Evolutionary conservation across 2,797 vertebrate genomes (phyloP), one percentile per base, ranked within the genome.

Genomic region (Dermochelys coriacea): DNA sequence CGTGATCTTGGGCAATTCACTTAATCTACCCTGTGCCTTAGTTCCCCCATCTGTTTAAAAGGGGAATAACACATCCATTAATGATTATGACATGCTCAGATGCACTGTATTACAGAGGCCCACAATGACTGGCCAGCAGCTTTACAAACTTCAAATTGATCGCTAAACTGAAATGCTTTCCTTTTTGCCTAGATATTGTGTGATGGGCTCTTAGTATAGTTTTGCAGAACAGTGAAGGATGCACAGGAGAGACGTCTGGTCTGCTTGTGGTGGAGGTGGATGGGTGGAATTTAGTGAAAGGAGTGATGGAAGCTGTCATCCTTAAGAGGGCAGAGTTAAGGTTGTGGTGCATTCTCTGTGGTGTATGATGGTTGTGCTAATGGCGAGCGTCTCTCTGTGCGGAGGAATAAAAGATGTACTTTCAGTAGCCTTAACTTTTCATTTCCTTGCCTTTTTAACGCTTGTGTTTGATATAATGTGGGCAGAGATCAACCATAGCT

Each of bases 21-120:
- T 92, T 31, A 4, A 51, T 23, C 37, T 78, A 31, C 41, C 8
- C 18, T 0, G 0, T 9, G 31, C 0, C 0, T n/a, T 51, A 5
- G 1, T 34, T 50, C 37, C 8, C 55, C 61, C 19, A 64, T 41
- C 45, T 77, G 45, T 41, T 41, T 77, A 47, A 47, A 77, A 77
- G 27, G 41, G 71, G 9, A 12, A 45, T 5, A 41, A 47, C 12
- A 16, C 41, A 37, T 71, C 34, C 9, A 6, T 77, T 47, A 49
- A 29, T 49, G 71, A 7, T 41, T 41, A 45, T 47, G 57, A 27
- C 1, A 1, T 16, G 27, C 12, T 34, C 2, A 0, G 74, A 27
- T 2, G 3, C 21, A 82, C 8, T 5, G 1, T 6, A 3, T 1
- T 25, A 27, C 11, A 75, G 21, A 6, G 61, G 52, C 5, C 19